Conservation (phyloP, 2,888 invertebrate species). For the Patella caerulea region DNA sequence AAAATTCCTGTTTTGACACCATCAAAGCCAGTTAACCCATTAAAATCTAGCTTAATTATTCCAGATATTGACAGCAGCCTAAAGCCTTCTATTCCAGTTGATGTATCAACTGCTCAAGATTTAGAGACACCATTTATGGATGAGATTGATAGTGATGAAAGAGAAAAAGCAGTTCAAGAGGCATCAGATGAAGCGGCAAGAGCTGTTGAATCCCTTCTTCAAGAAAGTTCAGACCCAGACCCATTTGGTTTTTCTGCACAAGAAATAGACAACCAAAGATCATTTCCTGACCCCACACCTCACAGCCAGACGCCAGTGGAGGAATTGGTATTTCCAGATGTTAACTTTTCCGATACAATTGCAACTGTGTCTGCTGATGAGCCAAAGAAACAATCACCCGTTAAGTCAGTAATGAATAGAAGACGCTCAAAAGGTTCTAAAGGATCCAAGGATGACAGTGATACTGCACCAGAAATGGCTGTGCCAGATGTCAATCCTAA, state of each 20-base stretch:
- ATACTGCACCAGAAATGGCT: constrained; percentile 3
- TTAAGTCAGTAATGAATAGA: neutral
- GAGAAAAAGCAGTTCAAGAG: constrained; percentile 35
- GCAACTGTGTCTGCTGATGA: constrained; percentile 6
- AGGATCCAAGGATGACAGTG: constrained; percentile 23
- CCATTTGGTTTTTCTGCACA: constrained; percentile 16
- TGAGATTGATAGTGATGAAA: constrained; percentile 7
- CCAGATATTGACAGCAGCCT: neutral
- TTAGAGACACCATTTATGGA: constrained; percentile 4
- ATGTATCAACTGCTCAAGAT: neutral
- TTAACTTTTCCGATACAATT: constrained; percentile 5
- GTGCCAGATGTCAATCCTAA: neutral
- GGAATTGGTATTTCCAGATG: neutral
- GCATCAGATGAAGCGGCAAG: constrained; percentile 45
- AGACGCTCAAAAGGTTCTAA: constrained; percentile 23
- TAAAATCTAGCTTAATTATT: neutral
- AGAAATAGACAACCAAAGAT: constrained; percentile 13
- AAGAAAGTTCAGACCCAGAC: constrained; percentile 24
- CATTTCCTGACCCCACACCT: constrained; percentile 5
- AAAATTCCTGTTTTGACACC: neutral
- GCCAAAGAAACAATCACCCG: neutral
- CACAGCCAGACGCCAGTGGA: neutral
- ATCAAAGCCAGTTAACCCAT: neutral
- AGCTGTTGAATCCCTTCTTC: constrained; percentile 42
- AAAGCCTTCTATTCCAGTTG: neutral